Base-by-base conservation (phyloP, 2,113 vertebrate genomes). In the Ranitomeya imitator region DNA sequence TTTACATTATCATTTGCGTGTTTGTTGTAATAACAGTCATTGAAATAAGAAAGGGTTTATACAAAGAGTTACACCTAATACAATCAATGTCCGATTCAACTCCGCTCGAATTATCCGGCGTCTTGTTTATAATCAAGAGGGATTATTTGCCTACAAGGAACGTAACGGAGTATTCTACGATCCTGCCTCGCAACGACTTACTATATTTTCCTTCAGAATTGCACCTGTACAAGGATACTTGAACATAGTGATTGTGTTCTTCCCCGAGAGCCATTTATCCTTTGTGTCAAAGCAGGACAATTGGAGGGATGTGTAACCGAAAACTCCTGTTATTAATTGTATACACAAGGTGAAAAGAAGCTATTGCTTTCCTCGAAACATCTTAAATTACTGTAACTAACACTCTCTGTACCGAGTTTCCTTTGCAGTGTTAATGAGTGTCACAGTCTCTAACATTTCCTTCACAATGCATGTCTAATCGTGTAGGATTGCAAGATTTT, bases 361-460 rank as follows among this genome's bases (percentile, higher is more conserved):
- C 19, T 85, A 83, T 63, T 87, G 87, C 91, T 87, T 91, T 93
- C 77, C 81, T 90, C 90, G 90, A 90, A 93, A 89, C 83, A 60
- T 92, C 89, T 91, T 92, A 85, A 90, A 77, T 91, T 91, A 89
- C 82, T 92, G 91, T 90, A 91, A 91, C 90, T 90, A 94, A 92
- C 83, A 91, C 55, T 74, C 63, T 87, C 54, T 45, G 61, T 86
- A 89, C 84, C 21, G n/a, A 74, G 87, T 90, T 91, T 93, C 88
- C 82, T 93, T 90, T 92, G 91, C 83, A 92, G 91, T 88, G 89
- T 91, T 87, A 90, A 91, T 89, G 85, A 90, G 45, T 90, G 82
- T 91, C 89, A 90, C 63, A 88, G 87, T 80, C 12, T 85, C 78
- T 69, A 55, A 82, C 61, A 91, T 78, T 78, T 90, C 90, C 88